Evolutionary conservation across 2,888 invertebrate genomes (phyloP), one percentile per base, ranked within the genome.

Genomic region (Salpingus planirostris): DNA sequence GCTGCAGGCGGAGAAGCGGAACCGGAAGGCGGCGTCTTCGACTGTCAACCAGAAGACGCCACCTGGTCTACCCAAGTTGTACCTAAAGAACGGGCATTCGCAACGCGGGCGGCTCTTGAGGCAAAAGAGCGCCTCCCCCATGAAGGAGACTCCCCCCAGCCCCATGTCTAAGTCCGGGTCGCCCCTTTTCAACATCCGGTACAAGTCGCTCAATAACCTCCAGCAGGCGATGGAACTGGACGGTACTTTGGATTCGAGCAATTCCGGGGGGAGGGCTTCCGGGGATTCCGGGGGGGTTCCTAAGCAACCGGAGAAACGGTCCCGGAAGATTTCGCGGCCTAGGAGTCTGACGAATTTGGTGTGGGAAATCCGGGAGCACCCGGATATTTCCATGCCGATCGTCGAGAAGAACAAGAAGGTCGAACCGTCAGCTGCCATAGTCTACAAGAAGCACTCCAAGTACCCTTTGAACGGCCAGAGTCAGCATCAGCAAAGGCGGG

Each of bases 171-270:
- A 81, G 62, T 77, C 78, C 21, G 80, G 80, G 38, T 83, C 83
- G 5, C 83, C 83, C 1, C 69, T 85, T 30, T 84, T 84, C 62
- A 82, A 82, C 54, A 81, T 84, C 47, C 70, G 84, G 11, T 74
- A 76, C 60, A 78, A 78, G 49, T 77, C 77, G 36, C 61, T 81
- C 27, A 80, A 77, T 30, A 81, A 80, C 62, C 73, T 82, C 23
- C 80, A 80, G 50, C 79, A 78, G 60, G 79, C 77, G 10, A 80
- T 78, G 75, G 80, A 79, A 50, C 62, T 64, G 48, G 70, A 67
- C 40, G 87, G 86, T 1, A 89, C 89, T n/a, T 68, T 90, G 43
- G 87, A 89, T 57, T 90, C 89, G 21, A 88, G 88, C 59, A 85
- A 88, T 65, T 88, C 88, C 13, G 89, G 88, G 18, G 88, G 88